phyloP scores from a whole-genome alignment of 2,797 vertebrate genomes.

The Decapterus maruadsi region DNA sequence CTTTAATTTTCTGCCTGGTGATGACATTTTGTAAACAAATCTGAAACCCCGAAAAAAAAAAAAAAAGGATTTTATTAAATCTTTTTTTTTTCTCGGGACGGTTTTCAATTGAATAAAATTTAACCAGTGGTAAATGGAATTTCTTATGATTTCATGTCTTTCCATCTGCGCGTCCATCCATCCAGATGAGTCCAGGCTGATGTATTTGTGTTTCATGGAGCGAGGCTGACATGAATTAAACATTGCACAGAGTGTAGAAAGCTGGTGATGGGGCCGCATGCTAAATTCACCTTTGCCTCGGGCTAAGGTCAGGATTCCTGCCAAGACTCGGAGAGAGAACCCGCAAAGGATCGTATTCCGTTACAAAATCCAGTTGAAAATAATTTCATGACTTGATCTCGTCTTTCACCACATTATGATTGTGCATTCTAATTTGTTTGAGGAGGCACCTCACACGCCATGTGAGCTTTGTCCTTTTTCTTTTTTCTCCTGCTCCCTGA shows the following conservation, averaged over 20 bases:
- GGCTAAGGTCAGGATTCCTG: constrained; percentile 70
- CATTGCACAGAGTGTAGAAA: constrained; percentile 65
- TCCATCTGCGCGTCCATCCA: not conserved
- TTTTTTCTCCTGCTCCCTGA: constrained; percentile 1
- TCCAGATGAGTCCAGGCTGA: constrained; percentile 38
- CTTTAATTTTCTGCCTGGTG: constrained; percentile 60
- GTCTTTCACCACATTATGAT: constrained; percentile 80
- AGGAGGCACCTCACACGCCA: constrained; percentile 50
- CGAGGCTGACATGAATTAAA: constrained; percentile 77
- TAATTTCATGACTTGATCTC: constrained; percentile 74
- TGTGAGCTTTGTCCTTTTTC: constrained; percentile 36
- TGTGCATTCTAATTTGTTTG: constrained; percentile 79
- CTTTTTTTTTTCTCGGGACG: constrained; percentile 58
- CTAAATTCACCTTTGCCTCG: constrained; percentile 73
- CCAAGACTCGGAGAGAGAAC: constrained; percentile 63
- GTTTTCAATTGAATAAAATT: constrained; percentile 75
- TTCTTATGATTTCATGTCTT: constrained; percentile 19
- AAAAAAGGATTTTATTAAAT: constrained; percentile 39
- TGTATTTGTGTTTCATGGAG: constrained; percentile 50
- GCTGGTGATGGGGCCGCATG: constrained; percentile 63
- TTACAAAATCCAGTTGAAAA: constrained; percentile 81
- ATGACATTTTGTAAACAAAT: constrained; percentile 69
- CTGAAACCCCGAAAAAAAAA: constrained; percentile 55
- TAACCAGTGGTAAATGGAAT: constrained; percentile 64
- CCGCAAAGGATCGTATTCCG: constrained; percentile 75